These are phyloP conservation scores for Pycnonotus jocosus DNA, from an alignment of 2,113 vertebrate genomes.

Conservation along the genomic window DNA sequence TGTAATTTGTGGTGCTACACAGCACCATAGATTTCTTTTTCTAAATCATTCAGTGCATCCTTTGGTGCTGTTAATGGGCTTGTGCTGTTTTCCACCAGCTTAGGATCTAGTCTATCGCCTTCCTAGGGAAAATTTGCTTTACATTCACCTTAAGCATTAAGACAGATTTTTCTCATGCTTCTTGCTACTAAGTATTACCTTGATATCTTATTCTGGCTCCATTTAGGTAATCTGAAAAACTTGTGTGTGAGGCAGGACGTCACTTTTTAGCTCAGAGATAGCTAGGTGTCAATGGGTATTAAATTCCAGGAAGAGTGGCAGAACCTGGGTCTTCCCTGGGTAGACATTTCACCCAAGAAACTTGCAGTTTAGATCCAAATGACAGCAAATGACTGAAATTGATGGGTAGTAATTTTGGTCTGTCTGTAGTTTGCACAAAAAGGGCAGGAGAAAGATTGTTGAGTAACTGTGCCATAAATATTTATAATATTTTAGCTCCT, in stretches of 20 bases:
- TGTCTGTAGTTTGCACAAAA: background rate
- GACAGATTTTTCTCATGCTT: background rate
- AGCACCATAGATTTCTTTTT: background rate
- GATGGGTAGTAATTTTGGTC: background rate
- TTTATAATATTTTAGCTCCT: background rate
- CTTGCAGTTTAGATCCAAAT: background rate
- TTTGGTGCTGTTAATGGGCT: background rate
- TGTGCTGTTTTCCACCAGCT: background rate
- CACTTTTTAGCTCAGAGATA: background rate
- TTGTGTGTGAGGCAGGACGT: background rate
- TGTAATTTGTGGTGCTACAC: slow-evolving; percentile 26
- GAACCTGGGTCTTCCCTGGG: background rate
- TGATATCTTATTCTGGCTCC: background rate
- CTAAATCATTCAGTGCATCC: background rate
- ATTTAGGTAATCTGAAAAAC: background rate
- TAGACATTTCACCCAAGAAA: background rate
- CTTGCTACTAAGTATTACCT: background rate
- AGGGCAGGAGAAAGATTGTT: background rate
- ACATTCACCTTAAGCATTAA: background rate
- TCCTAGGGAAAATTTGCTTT: background rate
- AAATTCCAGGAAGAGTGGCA: background rate
- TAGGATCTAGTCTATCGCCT: background rate
- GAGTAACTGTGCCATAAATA: background rate
- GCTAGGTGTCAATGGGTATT: background rate
- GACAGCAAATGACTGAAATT: background rate